phyloP scores from a whole-genome alignment of 2,797 vertebrate species.

The Thaleichthys pacificus region DNA sequence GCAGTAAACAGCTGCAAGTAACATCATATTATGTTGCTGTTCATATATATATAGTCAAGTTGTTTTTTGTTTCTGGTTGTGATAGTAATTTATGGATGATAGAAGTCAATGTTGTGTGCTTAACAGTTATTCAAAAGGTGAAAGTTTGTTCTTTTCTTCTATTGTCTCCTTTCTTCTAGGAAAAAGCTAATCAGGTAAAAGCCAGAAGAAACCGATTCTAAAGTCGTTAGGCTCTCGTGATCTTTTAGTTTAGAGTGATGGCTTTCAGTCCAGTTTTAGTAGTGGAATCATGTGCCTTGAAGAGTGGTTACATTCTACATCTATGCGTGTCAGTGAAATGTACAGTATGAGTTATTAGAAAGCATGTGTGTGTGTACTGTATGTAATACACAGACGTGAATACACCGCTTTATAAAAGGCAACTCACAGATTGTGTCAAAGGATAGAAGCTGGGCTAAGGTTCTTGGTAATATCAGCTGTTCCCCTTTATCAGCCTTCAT shows the following conservation, averaged over 20 bases:
- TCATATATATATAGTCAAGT: no score
- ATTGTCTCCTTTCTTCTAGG: slow-evolving; percentile 1
- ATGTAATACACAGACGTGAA: no score
- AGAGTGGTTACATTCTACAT: no score
- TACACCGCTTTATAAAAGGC: no score
- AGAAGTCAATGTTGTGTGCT: background rate
- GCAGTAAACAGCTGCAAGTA: no score
- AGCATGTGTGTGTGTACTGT: no score
- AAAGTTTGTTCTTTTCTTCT: background rate
- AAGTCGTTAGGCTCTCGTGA: background rate
- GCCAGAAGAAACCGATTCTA: background rate
- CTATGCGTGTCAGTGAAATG: no score
- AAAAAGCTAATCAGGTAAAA: background rate
- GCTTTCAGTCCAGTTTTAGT: background rate
- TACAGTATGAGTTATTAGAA: no score
- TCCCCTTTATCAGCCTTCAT: background rate
- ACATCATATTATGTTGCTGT: no score
- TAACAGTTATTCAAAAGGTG: background rate
- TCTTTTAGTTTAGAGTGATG: background rate
- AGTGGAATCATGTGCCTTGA: background rate
- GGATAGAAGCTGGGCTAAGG: no score
- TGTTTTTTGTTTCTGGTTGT: background rate
- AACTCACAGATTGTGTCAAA: no score
- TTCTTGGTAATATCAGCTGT: no score
- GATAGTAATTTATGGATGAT: background rate